Evolutionary conservation across 2,113 vertebrate species (phyloP), one percentile per base, ranked within the genome.

Genomic region (Mormyrus lacerda): DNA sequence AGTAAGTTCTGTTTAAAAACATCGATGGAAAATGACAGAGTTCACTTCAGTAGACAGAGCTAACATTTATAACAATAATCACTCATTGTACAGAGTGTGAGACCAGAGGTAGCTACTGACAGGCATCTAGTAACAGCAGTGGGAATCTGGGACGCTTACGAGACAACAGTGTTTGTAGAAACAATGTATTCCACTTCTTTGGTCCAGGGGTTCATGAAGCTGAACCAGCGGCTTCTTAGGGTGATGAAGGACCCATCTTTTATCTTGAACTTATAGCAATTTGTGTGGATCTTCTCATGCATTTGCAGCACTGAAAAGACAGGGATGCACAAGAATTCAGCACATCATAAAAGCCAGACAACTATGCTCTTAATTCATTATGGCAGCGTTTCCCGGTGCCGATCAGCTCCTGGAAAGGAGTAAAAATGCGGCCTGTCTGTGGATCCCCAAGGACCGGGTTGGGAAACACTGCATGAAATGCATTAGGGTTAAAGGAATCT

Each of bases 161-260:
- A 97, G 89, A 99, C 98, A 0, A 99, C 97, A 0, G 98, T 99
- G 95, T 99, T 99, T 83, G 98, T 99, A 89, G 98, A 99, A 92
- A 99, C 98, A 44, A 99, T 98, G 93, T 99, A 99, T 94, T 99
- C 98, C 95, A 99, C 98, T 95, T 99, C 98, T 97, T 99, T 99
- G 96, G 98, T 99, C 98, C 98, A 99, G 89, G 98, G 98, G 96
- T 99, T 99, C 97, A 99, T 98, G 95, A 99, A 99, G 96, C 98
- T 99, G 96, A 99, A 99, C 98, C 98, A 99, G 90, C 97, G 97
- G 95, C 98, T 99, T 91, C 97, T 93, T 94, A 99, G 93, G 0
- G 97, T 99, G 95, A 99, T 99, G 94, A 99, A 99, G 91, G 98
- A 99, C 50, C 98, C 98, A 87, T 99, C 98, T 95, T 99, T 99